Conservation (phyloP, 2,797 vertebrate genomes). For the Enteromius paludinosus region DNA sequence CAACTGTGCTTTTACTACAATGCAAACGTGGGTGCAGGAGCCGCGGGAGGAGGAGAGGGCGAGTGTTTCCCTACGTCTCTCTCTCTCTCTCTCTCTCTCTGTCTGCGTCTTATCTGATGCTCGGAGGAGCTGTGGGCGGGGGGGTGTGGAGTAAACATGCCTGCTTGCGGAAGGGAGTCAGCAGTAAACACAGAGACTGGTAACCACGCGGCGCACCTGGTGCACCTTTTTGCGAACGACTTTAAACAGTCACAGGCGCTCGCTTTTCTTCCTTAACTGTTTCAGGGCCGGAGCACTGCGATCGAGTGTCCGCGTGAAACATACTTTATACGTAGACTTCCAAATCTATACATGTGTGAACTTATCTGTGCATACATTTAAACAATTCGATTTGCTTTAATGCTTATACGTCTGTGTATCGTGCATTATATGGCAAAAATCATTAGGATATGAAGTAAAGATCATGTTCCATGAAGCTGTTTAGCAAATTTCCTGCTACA, state of each 20-base stretch:
- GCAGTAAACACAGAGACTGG: slow-evolving; percentile 83
- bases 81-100: slow-evolving; percentile 64
- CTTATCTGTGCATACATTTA: not conserved
- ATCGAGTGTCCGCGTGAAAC: not conserved
- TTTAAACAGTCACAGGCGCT: slow-evolving; percentile 74
- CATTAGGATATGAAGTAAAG: not conserved
- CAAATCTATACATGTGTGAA: not conserved
- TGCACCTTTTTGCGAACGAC: slow-evolving; percentile 74
- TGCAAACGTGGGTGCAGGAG: slow-evolving; percentile 26
- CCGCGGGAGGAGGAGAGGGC: slow-evolving; percentile 43
- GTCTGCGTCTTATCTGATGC: slow-evolving; percentile 72
- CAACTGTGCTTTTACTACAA: slow-evolving; percentile 27
- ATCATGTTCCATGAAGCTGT: too few relatives aligned
- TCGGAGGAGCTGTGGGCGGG: slow-evolving; percentile 49
- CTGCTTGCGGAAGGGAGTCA: slow-evolving; percentile 79
- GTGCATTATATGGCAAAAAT: not conserved
- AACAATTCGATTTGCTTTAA: not conserved
- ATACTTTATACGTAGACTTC: not conserved
- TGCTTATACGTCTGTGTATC: not conserved
- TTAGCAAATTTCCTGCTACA: not conserved
- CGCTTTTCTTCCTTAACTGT: slow-evolving; percentile 74
- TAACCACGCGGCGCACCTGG: slow-evolving; percentile 88
- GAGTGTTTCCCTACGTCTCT: slow-evolving; percentile 67
- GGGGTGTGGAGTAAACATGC: slow-evolving; percentile 60
- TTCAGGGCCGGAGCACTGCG: slow-evolving; percentile 62